Base-by-base conservation (phyloP, 92 coral and sea anemone species). In the Scolanthus callimorphus region DNA sequence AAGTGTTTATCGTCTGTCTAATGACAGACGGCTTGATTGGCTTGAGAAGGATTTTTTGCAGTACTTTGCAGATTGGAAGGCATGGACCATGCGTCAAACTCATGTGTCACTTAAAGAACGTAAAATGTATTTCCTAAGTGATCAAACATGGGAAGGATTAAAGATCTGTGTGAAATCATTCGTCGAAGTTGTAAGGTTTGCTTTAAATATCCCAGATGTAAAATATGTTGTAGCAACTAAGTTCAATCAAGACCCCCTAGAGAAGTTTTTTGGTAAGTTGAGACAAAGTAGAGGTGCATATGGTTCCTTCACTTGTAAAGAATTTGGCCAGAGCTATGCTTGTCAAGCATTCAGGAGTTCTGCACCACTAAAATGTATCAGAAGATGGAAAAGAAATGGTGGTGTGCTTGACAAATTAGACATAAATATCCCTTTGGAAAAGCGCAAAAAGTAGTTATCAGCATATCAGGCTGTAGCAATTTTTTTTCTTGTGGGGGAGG, bases 181-280 rank as follows among this genome's bases (percentile, higher is more conserved):
- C 57, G 74, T 65, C 6, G 74, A 76, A 22, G 82, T 49, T 48
- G 77, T 67, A 25, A 39, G 27, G 28, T 76, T 57, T 58, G 55
- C 43, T 20, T 67, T 76, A 25, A 24, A 27, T 11, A 67, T 57
- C 59, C 69, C 69, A 45, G 77, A 56, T 19, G 77, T 76, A 11
- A 20, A 38, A 22, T 75, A 47, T 76, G 77, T 76, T 28, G 77
- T 67, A 17, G 82, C 61, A n/a, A 75, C 77, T 26, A 75, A 71
- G 31, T 58, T 75, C 15, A 75, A 67, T 50, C 82, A 75, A 27
- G 82, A 75, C 49, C 76, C 65, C 12, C 60, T 75, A 19, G 82
- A 67, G 29, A 75, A 67, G n/a, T 20, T 67, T 58, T 75, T 75
- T 68, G 76, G 82, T 17, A 75, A 75, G 69, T 21, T 67, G 23